Evolutionary conservation across 2,888 invertebrate species (phyloP).

Genomic region (Diaphora mendica): DNA sequence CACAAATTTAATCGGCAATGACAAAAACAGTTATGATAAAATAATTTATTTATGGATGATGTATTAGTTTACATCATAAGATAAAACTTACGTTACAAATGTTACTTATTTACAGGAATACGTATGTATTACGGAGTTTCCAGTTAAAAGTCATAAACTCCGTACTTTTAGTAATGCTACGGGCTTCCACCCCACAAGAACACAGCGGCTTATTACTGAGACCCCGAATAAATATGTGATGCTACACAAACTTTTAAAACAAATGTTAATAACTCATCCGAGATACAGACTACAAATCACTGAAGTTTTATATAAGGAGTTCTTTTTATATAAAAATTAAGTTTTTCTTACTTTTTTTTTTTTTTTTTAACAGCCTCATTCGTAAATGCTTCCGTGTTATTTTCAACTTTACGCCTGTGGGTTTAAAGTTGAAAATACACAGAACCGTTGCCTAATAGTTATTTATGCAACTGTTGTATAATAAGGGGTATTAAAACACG

Average conservation of each 20-base stretch:
- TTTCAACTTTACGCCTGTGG: too few species aligned
- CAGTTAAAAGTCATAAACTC: slow-evolving; percentile 43
- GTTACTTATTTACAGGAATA: slow-evolving; percentile 14
- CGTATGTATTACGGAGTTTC: background rate
- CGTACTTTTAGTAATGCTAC: slow-evolving; percentile 37
- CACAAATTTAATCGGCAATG: too few species aligned
- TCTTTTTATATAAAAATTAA: slow-evolving; percentile 52
- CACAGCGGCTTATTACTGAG: slow-evolving; percentile 18
- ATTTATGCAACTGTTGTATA: too few species aligned
- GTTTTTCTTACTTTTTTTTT: background rate
- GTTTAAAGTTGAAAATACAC: too few species aligned
- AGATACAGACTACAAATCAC: slow-evolving; percentile 60
- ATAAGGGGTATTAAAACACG: too few species aligned
- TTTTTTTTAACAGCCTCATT: too few species aligned
- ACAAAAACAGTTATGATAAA: too few species aligned
- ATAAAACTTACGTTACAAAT: too few species aligned
- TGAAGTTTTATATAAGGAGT: slow-evolving; percentile 59
- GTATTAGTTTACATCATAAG: too few species aligned
- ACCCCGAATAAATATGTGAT: slow-evolving; percentile 48
- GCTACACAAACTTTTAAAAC: slow-evolving; percentile 52
- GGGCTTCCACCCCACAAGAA: slow-evolving; percentile 33
- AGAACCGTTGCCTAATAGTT: too few species aligned
- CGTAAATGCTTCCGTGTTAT: background rate
- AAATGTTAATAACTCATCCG: slow-evolving; percentile 68
- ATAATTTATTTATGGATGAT: too few species aligned